Conservation (phyloP, 1,140 invertebrate species). For the Cyrtorhinus lividipennis region DNA sequence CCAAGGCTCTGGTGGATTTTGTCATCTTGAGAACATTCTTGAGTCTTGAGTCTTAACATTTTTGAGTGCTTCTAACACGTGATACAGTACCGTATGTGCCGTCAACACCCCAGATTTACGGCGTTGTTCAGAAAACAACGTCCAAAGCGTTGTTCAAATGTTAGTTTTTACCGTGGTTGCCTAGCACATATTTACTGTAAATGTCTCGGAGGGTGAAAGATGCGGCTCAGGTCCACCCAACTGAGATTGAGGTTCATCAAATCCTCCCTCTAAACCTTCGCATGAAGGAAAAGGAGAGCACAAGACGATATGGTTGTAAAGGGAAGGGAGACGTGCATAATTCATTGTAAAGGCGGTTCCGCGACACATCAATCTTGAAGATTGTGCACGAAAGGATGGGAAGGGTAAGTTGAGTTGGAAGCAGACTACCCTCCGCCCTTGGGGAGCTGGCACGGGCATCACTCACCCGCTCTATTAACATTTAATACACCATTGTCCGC, state of each 20-base stretch:
- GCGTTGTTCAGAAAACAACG: too few species aligned
- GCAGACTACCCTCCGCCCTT: not conserved
- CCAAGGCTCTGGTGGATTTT: too few species aligned
- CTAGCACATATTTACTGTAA: too few species aligned
- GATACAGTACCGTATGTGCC: too few species aligned
- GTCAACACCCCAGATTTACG: too few species aligned
- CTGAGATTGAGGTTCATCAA: not conserved
- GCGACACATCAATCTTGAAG: slow-evolving; percentile 20
- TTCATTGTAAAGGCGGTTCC: slow-evolving; percentile 13
- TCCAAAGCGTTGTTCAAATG: too few species aligned
- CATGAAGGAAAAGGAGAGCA: not conserved
- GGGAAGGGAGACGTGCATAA: slow-evolving; percentile 11
- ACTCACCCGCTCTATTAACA: slow-evolving; percentile 14
- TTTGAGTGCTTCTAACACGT: too few species aligned
- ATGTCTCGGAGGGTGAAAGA: too few species aligned
- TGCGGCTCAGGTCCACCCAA: too few species aligned
- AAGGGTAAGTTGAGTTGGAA: not conserved
- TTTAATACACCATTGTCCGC: slow-evolving; percentile 16
- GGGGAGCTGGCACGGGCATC: slow-evolving; percentile 4
- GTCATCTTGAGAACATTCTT: too few species aligned
- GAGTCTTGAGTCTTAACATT: too few species aligned
- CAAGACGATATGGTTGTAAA: not conserved
- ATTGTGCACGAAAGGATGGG: slow-evolving; percentile 11
- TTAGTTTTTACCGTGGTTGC: too few species aligned
- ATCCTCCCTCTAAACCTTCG: not conserved